Evolutionary conservation across 2,797 vertebrate genomes (phyloP).

Genomic region (Steatocranus sp.): DNA sequence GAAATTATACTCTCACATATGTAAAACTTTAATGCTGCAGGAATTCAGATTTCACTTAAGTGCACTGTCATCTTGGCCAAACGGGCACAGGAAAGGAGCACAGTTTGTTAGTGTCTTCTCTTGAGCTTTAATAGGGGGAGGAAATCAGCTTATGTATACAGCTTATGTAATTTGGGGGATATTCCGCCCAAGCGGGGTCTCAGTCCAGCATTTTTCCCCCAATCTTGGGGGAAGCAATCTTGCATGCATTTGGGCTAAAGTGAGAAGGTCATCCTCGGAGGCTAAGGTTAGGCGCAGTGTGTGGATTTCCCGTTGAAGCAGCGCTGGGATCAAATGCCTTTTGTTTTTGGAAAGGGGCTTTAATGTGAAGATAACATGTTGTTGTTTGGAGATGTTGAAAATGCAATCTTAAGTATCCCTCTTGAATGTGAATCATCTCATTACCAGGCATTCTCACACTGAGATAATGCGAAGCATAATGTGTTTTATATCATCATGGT

Average conservation of each 20-base stretch:
- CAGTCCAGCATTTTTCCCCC: background rate
- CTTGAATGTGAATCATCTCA: slow-evolving; percentile 75
- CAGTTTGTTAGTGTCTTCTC: background rate
- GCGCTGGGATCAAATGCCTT: slow-evolving; percentile 47
- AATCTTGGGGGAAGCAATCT: slow-evolving; percentile 31
- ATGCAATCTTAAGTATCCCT: slow-evolving; percentile 69
- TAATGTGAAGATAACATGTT: slow-evolving; percentile 69
- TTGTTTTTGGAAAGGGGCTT: slow-evolving; percentile 49
- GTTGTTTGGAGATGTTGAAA: slow-evolving; percentile 67
- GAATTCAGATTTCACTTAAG: slow-evolving; percentile 26
- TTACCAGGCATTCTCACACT: slow-evolving; percentile 72
- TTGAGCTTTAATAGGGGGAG: slow-evolving; percentile 1
- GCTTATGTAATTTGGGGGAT: background rate
- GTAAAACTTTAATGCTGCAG: background rate
- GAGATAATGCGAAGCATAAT: slow-evolving; percentile 73
- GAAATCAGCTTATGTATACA: background rate
- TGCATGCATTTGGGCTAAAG: slow-evolving; percentile 37
- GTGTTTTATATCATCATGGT: slow-evolving; percentile 73
- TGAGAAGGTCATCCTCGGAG: slow-evolving; percentile 36
- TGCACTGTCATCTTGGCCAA: slow-evolving; percentile 21
- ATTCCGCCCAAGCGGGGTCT: slow-evolving; percentile 28
- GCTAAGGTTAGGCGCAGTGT: slow-evolving; percentile 33
- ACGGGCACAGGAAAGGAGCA: background rate
- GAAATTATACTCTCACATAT: background rate
- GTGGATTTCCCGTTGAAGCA: background rate